Evolutionary conservation across 2,113 vertebrate species (phyloP).

Genomic region (Regulus satrapa): DNA sequence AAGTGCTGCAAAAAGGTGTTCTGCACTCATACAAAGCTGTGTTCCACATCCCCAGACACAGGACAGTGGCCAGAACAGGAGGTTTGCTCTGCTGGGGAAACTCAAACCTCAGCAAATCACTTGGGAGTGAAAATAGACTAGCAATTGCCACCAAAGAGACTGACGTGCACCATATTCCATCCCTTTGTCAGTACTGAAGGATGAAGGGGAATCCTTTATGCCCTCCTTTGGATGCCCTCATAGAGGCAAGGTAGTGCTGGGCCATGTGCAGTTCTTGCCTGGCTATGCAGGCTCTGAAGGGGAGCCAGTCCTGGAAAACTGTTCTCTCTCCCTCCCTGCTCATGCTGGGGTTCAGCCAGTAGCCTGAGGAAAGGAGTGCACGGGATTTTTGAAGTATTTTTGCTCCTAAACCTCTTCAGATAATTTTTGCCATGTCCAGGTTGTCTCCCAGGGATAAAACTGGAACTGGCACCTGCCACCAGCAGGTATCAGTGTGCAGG

Average conservation of each 20-base stretch:
- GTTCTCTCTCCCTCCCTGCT: neutral
- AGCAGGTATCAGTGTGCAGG: neutral
- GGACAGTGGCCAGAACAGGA: neutral
- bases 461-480: neutral
- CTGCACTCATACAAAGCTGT: neutral
- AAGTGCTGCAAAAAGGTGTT: neutral
- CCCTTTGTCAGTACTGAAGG: neutral
- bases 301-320: neutral
- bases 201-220: neutral
- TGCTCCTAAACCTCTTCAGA: neutral
- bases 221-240: accelerated
- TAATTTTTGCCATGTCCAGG: neutral
- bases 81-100: neutral
- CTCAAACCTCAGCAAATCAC: neutral
- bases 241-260: neutral
- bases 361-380: neutral
- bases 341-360: neutral
- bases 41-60: accelerated
- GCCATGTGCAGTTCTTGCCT: neutral
- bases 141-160: neutral
- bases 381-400: neutral
- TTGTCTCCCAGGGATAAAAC: neutral
- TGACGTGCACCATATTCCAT: neutral
- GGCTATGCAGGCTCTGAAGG: neutral
- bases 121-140: neutral